Percentiles rank a stretch among this genome's conserved stretches.
Evolutionary conservation across 2,797 vertebrate genomes (phyloP).

Genomic region (Pampus argenteus): DNA sequence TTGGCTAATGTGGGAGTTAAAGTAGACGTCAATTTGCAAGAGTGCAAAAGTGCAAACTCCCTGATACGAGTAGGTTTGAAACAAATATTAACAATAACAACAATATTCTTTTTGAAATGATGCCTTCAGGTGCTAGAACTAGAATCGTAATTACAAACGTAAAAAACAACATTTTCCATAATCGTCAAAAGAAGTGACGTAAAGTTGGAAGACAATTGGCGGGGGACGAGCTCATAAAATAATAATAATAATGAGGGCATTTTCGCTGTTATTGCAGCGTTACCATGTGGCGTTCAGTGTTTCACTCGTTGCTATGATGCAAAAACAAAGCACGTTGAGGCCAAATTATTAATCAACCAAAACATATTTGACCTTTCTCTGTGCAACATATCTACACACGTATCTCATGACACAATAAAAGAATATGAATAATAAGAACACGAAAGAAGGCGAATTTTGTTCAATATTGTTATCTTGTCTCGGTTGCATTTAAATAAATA

Average conservation of each 20-base stretch:
- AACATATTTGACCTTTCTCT: conserved; percentile 14
- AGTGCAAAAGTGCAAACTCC: conserved; percentile 11
- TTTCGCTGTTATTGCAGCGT: neutral
- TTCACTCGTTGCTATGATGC: neutral
- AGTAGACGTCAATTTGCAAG: neutral
- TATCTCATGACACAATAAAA: conserved; percentile 22
- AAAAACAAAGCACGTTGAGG: conserved; percentile 7
- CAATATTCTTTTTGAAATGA: conserved; percentile 18
- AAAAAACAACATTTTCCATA: too few relatives aligned
- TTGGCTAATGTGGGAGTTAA: conserved; percentile 1
- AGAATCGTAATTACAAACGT: neutral
- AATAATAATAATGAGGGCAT: conserved; percentile 1
- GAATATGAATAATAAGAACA: too few relatives aligned
- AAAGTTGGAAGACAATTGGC: conserved; percentile 5
- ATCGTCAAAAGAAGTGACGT: conserved; percentile 30
- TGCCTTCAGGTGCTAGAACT: conserved; percentile 24
- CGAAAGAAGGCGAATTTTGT: conserved; percentile 51
- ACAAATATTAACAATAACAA: neutral
- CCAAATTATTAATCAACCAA: conserved; percentile 9
- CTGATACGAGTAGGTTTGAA: neutral
- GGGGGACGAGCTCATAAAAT: neutral
- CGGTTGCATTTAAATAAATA: too few relatives aligned
- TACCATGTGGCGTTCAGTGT: neutral
- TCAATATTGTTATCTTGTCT: conserved; percentile 51
- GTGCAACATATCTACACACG: conserved; percentile 9